These are phyloP conservation scores for Orthonychiurus folsomi DNA, from an alignment of 2,888 invertebrate genomes.

Conservation along the genomic window DNA sequence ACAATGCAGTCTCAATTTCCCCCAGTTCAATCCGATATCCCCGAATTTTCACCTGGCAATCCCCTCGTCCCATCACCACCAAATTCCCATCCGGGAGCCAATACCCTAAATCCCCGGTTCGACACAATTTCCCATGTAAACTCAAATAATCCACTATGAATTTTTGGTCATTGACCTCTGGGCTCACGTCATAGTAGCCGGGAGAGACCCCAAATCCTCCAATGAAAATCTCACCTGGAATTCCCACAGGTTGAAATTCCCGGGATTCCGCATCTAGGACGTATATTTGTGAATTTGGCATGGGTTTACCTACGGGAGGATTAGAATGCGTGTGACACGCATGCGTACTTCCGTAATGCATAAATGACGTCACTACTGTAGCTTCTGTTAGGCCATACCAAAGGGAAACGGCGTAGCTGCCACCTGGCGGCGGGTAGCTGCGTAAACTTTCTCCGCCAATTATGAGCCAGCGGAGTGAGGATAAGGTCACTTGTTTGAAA, in stretches of 20 bases:
- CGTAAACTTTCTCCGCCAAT: neutral
- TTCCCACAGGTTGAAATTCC: neutral
- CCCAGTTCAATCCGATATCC: slow-evolving; percentile 4
- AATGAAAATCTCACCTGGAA: neutral
- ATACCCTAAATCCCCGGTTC: neutral
- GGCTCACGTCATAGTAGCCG: neutral
- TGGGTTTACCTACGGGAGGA: neutral
- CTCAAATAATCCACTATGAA: neutral
- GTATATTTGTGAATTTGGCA: neutral
- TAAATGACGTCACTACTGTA: neutral
- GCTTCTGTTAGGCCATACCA: neutral
- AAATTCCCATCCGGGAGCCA: neutral
- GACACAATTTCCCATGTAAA: neutral
- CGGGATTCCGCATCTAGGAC: neutral
- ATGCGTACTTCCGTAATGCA: neutral
- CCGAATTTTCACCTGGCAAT: slow-evolving; percentile 5
- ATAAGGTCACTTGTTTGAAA: neutral
- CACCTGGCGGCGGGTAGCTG: neutral
- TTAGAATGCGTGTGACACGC: neutral
- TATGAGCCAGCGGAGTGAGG: neutral
- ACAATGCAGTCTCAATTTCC: slow-evolving; percentile 4
- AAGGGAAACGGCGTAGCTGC: neutral
- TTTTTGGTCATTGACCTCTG: neutral
- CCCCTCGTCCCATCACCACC: neutral
- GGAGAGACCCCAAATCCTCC: neutral